These are phyloP conservation scores for Pteropus alecto DNA, from an alignment of 2,113 vertebrate genomes.

Conservation along the genomic window DNA sequence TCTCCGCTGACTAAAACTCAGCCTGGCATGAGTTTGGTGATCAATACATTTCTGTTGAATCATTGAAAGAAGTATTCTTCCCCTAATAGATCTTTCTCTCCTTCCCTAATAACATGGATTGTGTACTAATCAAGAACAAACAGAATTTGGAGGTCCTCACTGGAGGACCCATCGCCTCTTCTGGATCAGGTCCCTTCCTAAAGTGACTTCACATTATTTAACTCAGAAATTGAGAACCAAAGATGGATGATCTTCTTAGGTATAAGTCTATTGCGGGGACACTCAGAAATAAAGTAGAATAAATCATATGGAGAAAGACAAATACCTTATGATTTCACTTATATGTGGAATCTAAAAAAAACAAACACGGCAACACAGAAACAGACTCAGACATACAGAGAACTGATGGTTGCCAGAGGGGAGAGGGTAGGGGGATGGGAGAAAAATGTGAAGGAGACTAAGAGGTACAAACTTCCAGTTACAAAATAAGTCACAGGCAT, in stretches of 20 bases:
- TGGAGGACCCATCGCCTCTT: not conserved
- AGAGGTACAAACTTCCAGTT: not conserved
- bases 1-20: not conserved
- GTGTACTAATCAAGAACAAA: not conserved
- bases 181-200: not conserved
- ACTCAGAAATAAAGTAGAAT: not conserved
- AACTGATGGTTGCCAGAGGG: not conserved
- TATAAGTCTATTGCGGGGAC: not conserved
- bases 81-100: too few relatives aligned
- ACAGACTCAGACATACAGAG: not conserved
- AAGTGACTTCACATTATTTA: not conserved
- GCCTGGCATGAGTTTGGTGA: accelerated
- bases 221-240: not conserved
- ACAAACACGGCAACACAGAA: not conserved
- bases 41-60: not conserved
- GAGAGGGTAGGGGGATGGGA: too few relatives aligned
- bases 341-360: not conserved
- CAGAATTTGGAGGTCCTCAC: not conserved
- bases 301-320: not conserved
- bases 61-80: not conserved
- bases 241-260: not conserved
- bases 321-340: not conserved
- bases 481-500: not conserved
- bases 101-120: not conserved
- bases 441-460: not conserved